Evolutionary conservation across 2,797 vertebrate species (phyloP), one percentile per base, ranked within the genome.

Genomic region (Taenioides sp.): DNA sequence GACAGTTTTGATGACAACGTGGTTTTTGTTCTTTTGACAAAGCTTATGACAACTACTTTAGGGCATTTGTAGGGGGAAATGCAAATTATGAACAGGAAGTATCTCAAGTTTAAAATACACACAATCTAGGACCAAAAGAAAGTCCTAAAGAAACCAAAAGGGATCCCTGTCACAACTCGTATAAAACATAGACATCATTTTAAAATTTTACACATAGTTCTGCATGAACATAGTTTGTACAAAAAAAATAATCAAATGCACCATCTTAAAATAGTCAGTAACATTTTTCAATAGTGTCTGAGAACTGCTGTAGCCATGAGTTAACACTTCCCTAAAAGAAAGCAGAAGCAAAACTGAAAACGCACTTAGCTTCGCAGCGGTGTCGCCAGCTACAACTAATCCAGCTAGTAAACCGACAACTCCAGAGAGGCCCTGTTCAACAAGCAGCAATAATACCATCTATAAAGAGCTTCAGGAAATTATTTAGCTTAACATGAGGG

Each of bases 41-140:
- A 20, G 50, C 7, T 22, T 23, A 22, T 55, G 52, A 55, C 52
- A 10, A 55, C 52, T 54, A 47, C 43, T 47, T 47, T 4, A 14
- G 14, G 43, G 43, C 43, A 47, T 4, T 47, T 83, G 87, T 80
- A 69, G 85, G 91, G 92, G 92, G 91, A 94, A 93, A 92, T 87
- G 90, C 93, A 87, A 92, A 87, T 82, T 74, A 86, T 83, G 83
- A 90, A 79, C 89, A 83, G 89, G 91, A 94, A 94, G 91, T 92
- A 78, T 79, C 84, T 88, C 37, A 18, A 69, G 75, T 90, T 91
- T 90, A 90, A 92, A 91, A 92, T 88, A 88, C 78, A 89, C 80
- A 89, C 69, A 79, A 89, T 89, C 88, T 82, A 82, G 84, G 72
- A 77, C 77, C 72, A 80, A 83, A 85, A 85, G 76, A n/a, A 27